A percentile compares a stretch with the other conserved stretches of the same genome.
Conservation (phyloP, 2,113 vertebrate species). For the Ibidorhyncha struthersii region DNA sequence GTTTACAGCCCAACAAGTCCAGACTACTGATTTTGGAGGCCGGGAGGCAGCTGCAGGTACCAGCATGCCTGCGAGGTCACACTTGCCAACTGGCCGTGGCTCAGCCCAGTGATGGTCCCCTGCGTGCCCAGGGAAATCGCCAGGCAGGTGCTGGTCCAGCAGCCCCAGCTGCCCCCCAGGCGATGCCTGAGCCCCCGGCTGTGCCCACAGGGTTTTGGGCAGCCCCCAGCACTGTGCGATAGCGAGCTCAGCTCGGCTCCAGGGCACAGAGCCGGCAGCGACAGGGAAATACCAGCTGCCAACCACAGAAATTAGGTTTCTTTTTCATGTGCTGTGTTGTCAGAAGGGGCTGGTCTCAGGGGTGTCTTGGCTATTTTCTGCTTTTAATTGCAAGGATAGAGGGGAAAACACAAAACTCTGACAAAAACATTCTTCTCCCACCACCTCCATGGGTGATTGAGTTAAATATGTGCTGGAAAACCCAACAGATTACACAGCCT, state of each 20-base stretch:
- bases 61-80: not conserved
- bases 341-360: not conserved
- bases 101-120: not conserved
- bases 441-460: rapidly evolving
- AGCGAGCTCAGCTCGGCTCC: not conserved
- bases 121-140: not conserved
- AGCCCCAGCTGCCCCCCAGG: not conserved
- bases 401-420: not conserved
- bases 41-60: not conserved
- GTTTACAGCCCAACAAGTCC: not conserved
- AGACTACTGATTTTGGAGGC: not conserved
- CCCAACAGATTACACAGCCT: not conserved
- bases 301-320: not conserved
- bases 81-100: not conserved
- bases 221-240: not conserved
- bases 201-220: not conserved
- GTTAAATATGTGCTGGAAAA: not conserved
- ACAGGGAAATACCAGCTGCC: not conserved
- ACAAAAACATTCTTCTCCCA: not conserved
- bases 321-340: not conserved
- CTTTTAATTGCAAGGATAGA: not conserved
- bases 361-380: not conserved
- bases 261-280: not conserved
- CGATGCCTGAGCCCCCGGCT: not conserved
- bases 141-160: not conserved